phyloP scores from a whole-genome alignment of 2,888 invertebrate genomes.

The Ormyrus nitidulus region DNA sequence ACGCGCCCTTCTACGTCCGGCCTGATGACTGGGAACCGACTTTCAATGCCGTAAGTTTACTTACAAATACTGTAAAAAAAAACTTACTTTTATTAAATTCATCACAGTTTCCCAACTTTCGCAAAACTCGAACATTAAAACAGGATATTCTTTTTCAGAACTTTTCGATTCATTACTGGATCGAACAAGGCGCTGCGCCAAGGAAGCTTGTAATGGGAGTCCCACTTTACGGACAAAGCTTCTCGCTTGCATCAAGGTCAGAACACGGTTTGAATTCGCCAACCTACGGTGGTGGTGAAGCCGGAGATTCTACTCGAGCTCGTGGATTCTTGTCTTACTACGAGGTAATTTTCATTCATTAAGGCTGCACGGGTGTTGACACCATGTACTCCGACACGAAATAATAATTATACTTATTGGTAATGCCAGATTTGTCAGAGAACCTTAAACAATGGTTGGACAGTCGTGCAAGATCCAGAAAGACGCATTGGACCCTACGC shows the following conservation, averaged over 20 bases:
- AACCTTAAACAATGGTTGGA: slow-evolving; percentile 85
- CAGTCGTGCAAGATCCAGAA: slow-evolving; percentile 85
- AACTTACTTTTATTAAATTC: slow-evolving; percentile 1
- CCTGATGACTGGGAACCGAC: slow-evolving; percentile 85
- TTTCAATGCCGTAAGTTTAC: slow-evolving; percentile 83
- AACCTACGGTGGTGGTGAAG: slow-evolving; percentile 91
- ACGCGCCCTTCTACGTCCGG: slow-evolving; percentile 89
- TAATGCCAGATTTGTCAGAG: slow-evolving; percentile 85
- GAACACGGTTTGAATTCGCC: slow-evolving; percentile 83
- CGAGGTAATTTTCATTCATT: slow-evolving; percentile 78
- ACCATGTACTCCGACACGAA: no score
- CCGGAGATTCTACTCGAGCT: slow-evolving; percentile 91
- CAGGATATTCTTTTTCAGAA: slow-evolving; percentile 78
- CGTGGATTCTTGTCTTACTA: slow-evolving; percentile 92
- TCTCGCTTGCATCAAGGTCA: slow-evolving; percentile 83
- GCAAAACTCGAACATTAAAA: no score
- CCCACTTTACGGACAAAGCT: slow-evolving; percentile 93
- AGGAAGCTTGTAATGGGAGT: slow-evolving; percentile 90
- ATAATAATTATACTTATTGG: background rate
- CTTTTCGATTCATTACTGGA: slow-evolving; percentile 92
- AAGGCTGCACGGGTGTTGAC: no score
- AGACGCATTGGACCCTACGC: slow-evolving; percentile 94
- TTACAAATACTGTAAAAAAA: background rate
- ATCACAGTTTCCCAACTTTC: no score
- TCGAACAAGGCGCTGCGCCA: slow-evolving; percentile 86